Base-by-base conservation (phyloP, 2,797 vertebrate species). In the Dicrostonyx torquatus region DNA sequence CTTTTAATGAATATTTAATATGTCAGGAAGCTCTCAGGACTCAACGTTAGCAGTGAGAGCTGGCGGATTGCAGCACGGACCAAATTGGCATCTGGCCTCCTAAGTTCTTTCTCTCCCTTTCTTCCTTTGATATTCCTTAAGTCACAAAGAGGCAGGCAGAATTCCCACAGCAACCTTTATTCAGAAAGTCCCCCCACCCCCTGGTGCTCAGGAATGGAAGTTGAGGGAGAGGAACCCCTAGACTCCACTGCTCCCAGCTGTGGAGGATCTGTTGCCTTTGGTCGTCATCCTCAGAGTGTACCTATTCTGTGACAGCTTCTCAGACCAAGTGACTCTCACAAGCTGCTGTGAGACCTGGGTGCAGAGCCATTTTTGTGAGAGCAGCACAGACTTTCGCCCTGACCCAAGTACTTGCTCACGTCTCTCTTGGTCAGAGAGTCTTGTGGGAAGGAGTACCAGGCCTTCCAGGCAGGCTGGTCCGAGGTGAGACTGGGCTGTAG, bases 1-100 rank as follows among this genome's bases (percentile, higher is more conserved):
- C 78, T 97, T 97, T 96, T 96, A 92, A 97, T 95, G 95, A 95
- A 97, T 96, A 93, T 95, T 97, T 96, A 96, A 97, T 84, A 87
- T 87, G 77, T 66, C 6, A n/a, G 75, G 80, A 77, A 83, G 88
- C 87, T 94, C 96, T 94, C 82, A 26, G 58, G 91, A 88, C 80
- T 62, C 89, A 76, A 84, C 87, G 77, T 89, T 26, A 85, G 94
- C 84, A 34, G 78, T 70, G 85, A 86, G 85, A 60, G 76, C 87
- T 88, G 91, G 91, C 62, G 48, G 6, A 31, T 85, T 90, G 86
- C 84, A 91, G 91, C 68, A 91, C 78, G 87, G 87, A 79, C 37
- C 60, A 50, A 96, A 95, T 29, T 82, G 77, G 92, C 62, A 34
- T 86, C 64, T 80, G 79, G 75, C 60, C 94, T 89, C 84, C 89